phyloP scores from a whole-genome alignment of 2,113 vertebrate species.

The Vidua macroura region DNA sequence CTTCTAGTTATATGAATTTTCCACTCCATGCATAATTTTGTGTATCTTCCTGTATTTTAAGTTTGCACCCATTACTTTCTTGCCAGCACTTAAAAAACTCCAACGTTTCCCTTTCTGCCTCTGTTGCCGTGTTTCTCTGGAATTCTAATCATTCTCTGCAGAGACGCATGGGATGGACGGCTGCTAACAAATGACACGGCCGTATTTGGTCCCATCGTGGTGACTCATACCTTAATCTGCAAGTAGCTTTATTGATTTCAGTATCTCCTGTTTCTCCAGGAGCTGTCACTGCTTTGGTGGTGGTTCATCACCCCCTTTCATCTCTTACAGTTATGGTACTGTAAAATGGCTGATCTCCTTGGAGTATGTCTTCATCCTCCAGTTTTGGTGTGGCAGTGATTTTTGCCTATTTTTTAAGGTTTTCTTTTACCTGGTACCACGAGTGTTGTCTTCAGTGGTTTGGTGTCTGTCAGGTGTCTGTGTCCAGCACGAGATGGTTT shows the following conservation, averaged over 20 bases:
- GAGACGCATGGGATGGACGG: neutral
- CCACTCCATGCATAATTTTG: slow-evolving; percentile 56
- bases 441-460: neutral
- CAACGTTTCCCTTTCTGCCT: neutral
- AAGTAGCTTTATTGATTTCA: slow-evolving; percentile 61
- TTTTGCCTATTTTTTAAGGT: neutral
- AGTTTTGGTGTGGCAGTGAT: neutral
- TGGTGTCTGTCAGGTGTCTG: neutral
- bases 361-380: neutral
- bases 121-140: neutral
- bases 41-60: slow-evolving; percentile 59
- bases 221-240: slow-evolving; percentile 62
- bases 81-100: neutral
- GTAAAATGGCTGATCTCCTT: neutral
- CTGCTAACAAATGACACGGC: slow-evolving; percentile 45
- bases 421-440: neutral
- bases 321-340: neutral
- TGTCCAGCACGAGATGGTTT: neutral
- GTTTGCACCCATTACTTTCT: slow-evolving; percentile 64
- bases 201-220: slow-evolving; percentile 19
- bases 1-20: slow-evolving; percentile 61
- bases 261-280: slow-evolving; percentile 41
- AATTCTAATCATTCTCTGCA: slow-evolving; percentile 2
- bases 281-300: slow-evolving; percentile 50
- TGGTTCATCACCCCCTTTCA: slow-evolving; percentile 28